phyloP scores from a whole-genome alignment of 2,888 invertebrate species.

The Synanthedon vespiformis region DNA sequence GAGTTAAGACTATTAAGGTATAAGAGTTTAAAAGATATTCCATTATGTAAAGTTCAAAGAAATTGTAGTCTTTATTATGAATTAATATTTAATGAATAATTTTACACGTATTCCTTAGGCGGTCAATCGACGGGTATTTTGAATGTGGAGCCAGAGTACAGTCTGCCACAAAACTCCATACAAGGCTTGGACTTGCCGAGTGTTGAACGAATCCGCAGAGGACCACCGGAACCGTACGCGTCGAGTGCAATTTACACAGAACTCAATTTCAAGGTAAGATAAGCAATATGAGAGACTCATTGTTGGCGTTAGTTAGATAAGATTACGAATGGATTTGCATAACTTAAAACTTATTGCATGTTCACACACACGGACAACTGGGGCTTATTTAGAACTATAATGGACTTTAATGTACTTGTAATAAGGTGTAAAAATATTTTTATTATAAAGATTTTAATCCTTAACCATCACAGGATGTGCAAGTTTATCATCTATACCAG shows the following conservation, averaged over 20 bases:
- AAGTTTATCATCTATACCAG: too few species aligned
- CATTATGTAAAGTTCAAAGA: too few species aligned
- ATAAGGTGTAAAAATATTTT: too few species aligned
- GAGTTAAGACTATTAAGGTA: too few species aligned
- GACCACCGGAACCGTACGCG: constrained; percentile 62
- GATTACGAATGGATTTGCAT: constrained; percentile 41
- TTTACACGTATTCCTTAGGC: constrained; percentile 25
- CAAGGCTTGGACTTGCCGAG: constrained; percentile 57
- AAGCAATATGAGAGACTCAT: constrained; percentile 36
- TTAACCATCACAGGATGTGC: too few species aligned
- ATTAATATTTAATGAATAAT: too few species aligned
- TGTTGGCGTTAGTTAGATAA: constrained; percentile 39
- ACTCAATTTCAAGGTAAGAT: constrained; percentile 68
- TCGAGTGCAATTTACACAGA: constrained; percentile 67
- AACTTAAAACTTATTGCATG: neutral
- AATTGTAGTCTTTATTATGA: too few species aligned
- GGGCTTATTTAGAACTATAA: too few species aligned
- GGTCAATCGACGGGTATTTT: constrained; percentile 58
- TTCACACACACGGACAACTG: neutral
- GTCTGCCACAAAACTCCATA: constrained; percentile 61
- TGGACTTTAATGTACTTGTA: too few species aligned
- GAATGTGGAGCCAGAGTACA: constrained; percentile 60
- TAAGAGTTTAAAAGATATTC: too few species aligned
- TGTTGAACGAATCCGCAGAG: constrained; percentile 53
- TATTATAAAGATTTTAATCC: too few species aligned